Evolutionary conservation across 2,888 invertebrate species (phyloP).

Genomic region (Plemyria rubiginata): DNA sequence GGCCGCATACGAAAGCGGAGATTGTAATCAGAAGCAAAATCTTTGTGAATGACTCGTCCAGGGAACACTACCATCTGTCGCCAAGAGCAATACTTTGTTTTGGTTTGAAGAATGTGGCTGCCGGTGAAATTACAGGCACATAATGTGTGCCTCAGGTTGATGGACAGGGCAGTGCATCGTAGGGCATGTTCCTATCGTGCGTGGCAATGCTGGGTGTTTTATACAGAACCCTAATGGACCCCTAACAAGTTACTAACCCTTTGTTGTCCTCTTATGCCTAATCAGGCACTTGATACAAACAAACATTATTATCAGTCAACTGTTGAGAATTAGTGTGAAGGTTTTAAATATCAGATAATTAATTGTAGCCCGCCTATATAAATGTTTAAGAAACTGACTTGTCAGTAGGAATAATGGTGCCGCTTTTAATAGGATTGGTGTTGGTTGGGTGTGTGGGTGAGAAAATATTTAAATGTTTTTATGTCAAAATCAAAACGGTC

Average conservation of each 20-base stretch:
- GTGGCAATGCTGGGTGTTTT: background rate
- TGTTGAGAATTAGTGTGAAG: slow-evolving; percentile 69
- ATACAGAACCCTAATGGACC: slow-evolving; percentile 21
- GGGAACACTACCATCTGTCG: too few species aligned
- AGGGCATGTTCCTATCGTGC: too few species aligned
- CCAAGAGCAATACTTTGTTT: too few species aligned
- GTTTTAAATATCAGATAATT: slow-evolving; percentile 66
- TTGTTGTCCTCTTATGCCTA: slow-evolving; percentile 34
- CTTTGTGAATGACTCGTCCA: too few species aligned
- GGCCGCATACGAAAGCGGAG: too few species aligned
- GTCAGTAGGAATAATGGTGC: slow-evolving; percentile 41
- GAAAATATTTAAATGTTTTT: slow-evolving; percentile 17
- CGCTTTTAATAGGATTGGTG: slow-evolving; percentile 36
- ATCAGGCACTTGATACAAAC: slow-evolving; percentile 39
- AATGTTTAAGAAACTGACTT: slow-evolving; percentile 28
- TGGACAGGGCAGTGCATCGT: too few species aligned
- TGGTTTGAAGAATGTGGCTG: too few species aligned
- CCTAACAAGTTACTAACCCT: slow-evolving; percentile 17
- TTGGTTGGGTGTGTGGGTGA: slow-evolving; percentile 43
- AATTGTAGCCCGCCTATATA: slow-evolving; percentile 44
- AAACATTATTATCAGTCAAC: slow-evolving; percentile 57
- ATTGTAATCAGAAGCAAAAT: too few species aligned
- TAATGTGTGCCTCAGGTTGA: too few species aligned
- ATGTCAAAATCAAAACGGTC: too few species aligned
- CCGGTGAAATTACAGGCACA: too few species aligned